A percentile compares a stretch with the other conserved stretches of the same genome.
Evolutionary conservation across 2,888 invertebrate species (phyloP).

Genomic region (Artemia sinica): DNA sequence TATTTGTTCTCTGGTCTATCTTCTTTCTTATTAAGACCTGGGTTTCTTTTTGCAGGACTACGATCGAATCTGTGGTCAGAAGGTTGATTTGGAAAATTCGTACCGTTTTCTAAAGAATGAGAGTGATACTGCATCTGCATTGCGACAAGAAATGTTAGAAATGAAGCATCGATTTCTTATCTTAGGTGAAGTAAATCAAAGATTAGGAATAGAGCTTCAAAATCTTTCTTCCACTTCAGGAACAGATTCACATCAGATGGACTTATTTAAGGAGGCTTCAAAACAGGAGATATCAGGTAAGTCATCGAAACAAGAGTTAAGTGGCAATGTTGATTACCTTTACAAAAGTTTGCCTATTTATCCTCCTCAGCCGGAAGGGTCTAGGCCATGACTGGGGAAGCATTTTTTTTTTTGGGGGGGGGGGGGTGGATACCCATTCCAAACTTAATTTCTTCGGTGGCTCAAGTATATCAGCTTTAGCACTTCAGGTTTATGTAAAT

Average conservation of each 20-base stretch:
- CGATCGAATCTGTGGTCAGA: conserved; percentile 1
- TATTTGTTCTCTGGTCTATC: too few relatives aligned
- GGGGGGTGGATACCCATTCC: too few relatives aligned
- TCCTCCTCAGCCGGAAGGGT: too few relatives aligned
- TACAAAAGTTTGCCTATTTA: too few relatives aligned
- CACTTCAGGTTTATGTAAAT: too few relatives aligned
- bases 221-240: conserved; percentile 5
- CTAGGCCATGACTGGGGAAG: too few relatives aligned
- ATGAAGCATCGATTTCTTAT: conserved; percentile 2
- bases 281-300: conserved; percentile 8
- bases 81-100: not conserved
- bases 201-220: not conserved
- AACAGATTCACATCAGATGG: conserved; percentile 4
- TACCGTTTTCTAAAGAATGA: not conserved
- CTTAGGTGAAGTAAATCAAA: conserved; percentile 3
- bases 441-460: too few relatives aligned
- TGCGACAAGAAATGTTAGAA: conserved; percentile 10
- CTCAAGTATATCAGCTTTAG: too few relatives aligned
- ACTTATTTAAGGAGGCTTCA: conserved; percentile 8
- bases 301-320: not conserved
- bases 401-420: too few relatives aligned
- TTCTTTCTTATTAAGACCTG: too few relatives aligned
- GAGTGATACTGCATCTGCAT: conserved; percentile 1
- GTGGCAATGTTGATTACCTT: too few relatives aligned
- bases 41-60: not conserved